phyloP scores from a whole-genome alignment of 1,140 invertebrate species.

The Bombus difficillimus region DNA sequence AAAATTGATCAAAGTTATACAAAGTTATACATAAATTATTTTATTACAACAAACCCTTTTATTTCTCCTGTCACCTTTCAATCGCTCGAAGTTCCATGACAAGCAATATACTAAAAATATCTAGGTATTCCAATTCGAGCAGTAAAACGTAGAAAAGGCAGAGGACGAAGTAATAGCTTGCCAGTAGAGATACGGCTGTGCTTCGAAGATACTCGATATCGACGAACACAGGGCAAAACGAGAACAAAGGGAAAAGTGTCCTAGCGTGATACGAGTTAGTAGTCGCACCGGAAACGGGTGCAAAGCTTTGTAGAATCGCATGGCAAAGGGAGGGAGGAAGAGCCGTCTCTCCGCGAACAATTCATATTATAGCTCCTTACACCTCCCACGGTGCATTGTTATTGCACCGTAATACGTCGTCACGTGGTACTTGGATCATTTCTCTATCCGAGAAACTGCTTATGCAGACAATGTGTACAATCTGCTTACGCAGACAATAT shows the following conservation, averaged over 20 bases:
- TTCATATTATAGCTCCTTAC: constrained; percentile 15
- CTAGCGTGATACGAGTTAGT: constrained; percentile 22
- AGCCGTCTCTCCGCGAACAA: background rate
- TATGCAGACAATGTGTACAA: background rate
- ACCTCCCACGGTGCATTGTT: background rate
- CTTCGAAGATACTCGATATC: constrained; percentile 43
- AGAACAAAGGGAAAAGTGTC: constrained; percentile 37
- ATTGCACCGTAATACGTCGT: background rate
- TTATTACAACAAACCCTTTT: background rate
- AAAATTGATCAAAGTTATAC: too few species aligned
- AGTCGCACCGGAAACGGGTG: constrained; percentile 23
- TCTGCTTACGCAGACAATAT: background rate
- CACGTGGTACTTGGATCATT: background rate
- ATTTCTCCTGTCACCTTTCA: background rate
- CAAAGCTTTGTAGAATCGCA: constrained; percentile 39
- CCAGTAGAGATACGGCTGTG: constrained; percentile 6
- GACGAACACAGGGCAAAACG: constrained; percentile 30
- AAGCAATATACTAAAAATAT: background rate
- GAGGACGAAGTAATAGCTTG: background rate
- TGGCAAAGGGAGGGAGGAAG: background rate
- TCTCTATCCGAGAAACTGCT: background rate
- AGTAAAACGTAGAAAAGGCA: too few species aligned
- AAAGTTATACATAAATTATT: too few species aligned
- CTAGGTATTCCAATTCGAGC: background rate
- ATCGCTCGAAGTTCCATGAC: background rate